These are phyloP conservation scores for Spodoptera littoralis DNA, from an alignment of 2,888 invertebrate genomes.

Conservation along the genomic window DNA sequence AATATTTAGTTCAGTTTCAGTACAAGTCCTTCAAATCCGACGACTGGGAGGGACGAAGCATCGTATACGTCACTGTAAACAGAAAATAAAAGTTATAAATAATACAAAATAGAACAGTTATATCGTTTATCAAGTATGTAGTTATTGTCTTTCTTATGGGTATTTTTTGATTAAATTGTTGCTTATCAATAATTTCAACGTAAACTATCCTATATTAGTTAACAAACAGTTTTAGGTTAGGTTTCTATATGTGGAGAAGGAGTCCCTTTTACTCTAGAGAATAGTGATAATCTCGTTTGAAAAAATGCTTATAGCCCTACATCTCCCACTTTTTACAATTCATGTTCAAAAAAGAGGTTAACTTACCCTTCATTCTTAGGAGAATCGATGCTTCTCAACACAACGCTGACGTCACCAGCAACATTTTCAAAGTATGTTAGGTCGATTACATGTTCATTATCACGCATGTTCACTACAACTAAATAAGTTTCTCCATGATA, in stretches of 20 bases:
- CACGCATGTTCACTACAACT: slow-evolving; percentile 87
- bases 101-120: too few species aligned
- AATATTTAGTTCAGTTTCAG: slow-evolving; percentile 63
- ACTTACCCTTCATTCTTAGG: slow-evolving; percentile 73
- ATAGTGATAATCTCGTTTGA: too few species aligned
- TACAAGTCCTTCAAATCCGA: slow-evolving; percentile 79
- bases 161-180: too few species aligned
- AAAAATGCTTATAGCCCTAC: too few species aligned
- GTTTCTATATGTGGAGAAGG: too few species aligned
- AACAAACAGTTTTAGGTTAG: too few species aligned
- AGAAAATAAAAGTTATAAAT: slow-evolving; percentile 13
- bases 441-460: slow-evolving; percentile 69
- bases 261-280: too few species aligned
- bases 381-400: slow-evolving; percentile 77
- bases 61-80: slow-evolving; percentile 72
- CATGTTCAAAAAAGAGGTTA: background rate
- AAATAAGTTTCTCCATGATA: slow-evolving; percentile 71
- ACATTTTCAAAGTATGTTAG: slow-evolving; percentile 80
- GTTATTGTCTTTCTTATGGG: too few species aligned
- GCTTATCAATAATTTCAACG: too few species aligned
- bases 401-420: slow-evolving; percentile 82
- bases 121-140: too few species aligned
- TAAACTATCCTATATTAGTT: too few species aligned
- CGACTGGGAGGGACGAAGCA: slow-evolving; percentile 71
- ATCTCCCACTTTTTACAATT: too few species aligned